Conservation (phyloP, 2,113 vertebrate genomes). For the Tachuris rubrigastra region DNA sequence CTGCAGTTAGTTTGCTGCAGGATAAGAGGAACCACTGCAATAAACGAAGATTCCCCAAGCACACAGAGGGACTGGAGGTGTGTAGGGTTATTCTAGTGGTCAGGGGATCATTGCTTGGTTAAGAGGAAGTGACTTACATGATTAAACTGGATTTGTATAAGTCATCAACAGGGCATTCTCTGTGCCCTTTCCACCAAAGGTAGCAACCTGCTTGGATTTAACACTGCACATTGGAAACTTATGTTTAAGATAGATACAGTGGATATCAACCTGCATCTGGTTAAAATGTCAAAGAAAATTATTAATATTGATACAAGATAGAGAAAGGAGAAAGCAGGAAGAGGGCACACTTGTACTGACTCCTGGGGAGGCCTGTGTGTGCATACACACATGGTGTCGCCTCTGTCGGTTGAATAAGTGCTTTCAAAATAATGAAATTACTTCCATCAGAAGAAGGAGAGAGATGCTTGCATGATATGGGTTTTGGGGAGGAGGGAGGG, state of each 20-base stretch:
- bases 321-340: neutral
- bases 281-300: neutral
- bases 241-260: neutral
- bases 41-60: neutral
- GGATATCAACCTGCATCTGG: neutral
- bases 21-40: neutral
- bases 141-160: neutral
- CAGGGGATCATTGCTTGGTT: neutral
- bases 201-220: neutral
- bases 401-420: constrained; percentile 54
- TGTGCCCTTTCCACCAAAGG: neutral
- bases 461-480: constrained; percentile 52
- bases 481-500: neutral
- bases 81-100: neutral
- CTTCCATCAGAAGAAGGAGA: constrained; percentile 52
- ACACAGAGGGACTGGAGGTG: neutral
- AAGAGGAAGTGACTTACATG: neutral
- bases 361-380: neutral
- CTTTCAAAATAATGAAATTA: constrained; percentile 74
- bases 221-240: neutral
- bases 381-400: neutral
- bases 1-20: neutral
- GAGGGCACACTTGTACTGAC: neutral
- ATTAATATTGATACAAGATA: neutral
- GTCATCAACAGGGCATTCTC: neutral